Evolutionary conservation across 2,797 vertebrate genomes (phyloP).

Genomic region (Orestias chungarensis): DNA sequence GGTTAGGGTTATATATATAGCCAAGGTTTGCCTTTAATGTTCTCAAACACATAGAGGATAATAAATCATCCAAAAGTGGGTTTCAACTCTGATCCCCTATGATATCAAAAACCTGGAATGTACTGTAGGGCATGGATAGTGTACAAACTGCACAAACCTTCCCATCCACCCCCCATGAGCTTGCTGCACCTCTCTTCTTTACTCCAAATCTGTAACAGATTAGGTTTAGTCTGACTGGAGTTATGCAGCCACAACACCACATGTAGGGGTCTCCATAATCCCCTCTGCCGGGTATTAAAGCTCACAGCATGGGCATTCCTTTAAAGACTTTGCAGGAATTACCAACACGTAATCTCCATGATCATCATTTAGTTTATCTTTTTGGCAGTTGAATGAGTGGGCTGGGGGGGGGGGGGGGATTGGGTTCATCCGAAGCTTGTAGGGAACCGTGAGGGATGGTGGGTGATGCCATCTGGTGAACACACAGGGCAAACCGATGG

Average conservation of each 20-base stretch:
- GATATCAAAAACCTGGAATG: constrained; percentile 70
- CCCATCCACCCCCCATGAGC: constrained; percentile 26
- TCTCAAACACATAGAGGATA: constrained; percentile 60
- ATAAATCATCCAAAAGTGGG: constrained; percentile 51
- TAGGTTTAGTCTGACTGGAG: constrained; percentile 81
- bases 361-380: constrained; percentile 74
- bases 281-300: constrained; percentile 70
- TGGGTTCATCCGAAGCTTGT: constrained; percentile 35
- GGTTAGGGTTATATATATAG: no score
- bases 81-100: constrained; percentile 58
- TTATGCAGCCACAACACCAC: constrained; percentile 84
- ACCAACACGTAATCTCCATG: constrained; percentile 75
- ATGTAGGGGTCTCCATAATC: constrained; percentile 79
- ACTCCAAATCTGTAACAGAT: constrained; percentile 82
- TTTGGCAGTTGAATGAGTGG: constrained; percentile 23
- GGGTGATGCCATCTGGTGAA: constrained; percentile 65
- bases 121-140: constrained; percentile 51
- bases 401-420: constrained; percentile 12
- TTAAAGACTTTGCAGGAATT: constrained; percentile 79
- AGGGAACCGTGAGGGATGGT: constrained; percentile 38
- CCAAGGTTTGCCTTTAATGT: constrained; percentile 60
- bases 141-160: constrained; percentile 6
- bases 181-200: constrained; percentile 63
- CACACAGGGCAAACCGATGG: constrained; percentile 46
- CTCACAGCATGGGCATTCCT: constrained; percentile 74